Base-by-base conservation (phyloP, 2,113 vertebrate species). In the Tympanuchus pallidicinctus region DNA sequence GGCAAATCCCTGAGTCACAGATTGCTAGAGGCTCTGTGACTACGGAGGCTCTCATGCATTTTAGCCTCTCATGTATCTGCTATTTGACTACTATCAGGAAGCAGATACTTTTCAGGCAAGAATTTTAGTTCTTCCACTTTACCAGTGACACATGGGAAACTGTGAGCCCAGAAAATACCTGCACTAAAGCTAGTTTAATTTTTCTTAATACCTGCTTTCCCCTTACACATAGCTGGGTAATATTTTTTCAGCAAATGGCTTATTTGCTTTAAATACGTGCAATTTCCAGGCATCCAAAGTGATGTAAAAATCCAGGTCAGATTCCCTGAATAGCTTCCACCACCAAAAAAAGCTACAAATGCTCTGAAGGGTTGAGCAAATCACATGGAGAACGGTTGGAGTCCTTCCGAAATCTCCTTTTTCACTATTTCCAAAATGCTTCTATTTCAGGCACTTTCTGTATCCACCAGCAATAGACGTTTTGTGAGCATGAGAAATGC, bases 261-360 rank as follows among this genome's bases (percentile, higher is more conserved):
- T 82, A 54, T 59, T 88, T 75, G 60, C 83, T 87, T 84, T 52
- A 69, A 89, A 36, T 30, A 85, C 78, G 78, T 40, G 63, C 52
- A 61, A 93, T 78, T 89, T 91, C n/a, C 15, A 79, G 59, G 71
- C 77, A 72, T 30, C 20, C 10, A n/a, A 89, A 93, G 43, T 13
- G 78, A 76, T 69, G 34, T n/a, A 88, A 83, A 89, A 85, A 91
- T 48, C 75, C 87, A 93, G 77, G 80, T 91, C 87, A 76, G 84
- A 69, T 65, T 84, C 89, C 70, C 59, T 24, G 34, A 92, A 92
- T 91, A 93, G 88, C 63, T 94, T 52, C 63, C 1, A 4, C 77
- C 87, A 85, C 61, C 52, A 59, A 47, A 89, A 91, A 91, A 95
- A 94, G 71, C 84, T 84, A 34, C 83, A 81, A 77, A 71, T 3